Evolutionary conservation across 92 coral and sea anemone genomes (phyloP), one percentile per base, ranked within the genome.

Genomic region (Porites divaricata): DNA sequence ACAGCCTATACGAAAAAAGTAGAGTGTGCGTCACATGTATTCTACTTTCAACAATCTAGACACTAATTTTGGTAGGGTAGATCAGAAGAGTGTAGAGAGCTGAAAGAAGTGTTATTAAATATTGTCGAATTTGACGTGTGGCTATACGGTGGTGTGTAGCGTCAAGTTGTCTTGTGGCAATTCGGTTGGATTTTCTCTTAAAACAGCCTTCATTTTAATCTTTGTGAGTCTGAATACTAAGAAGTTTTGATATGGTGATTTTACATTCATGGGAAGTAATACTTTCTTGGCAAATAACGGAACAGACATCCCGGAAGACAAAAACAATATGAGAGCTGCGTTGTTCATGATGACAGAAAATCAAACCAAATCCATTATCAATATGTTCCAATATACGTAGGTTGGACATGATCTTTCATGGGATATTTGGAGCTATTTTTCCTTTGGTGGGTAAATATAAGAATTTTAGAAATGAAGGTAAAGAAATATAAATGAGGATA

Each of bases 161-260:
- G 49, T 74, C 41, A n/a, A 19, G 65, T 64, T 78, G 21, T 78
- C 72, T 64, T 63, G 74, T 45, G 50, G 51, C 20, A 78, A 54
- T 51, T 23, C 13, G n/a, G 16, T 11, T 76, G 19, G 48, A 22
- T 51, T 72, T 75, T 48, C 23, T 20, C 35, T 56, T 49, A 75
- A 25, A 58, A 24, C 1, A 56, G 26, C n/a, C 24, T 25, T 19
- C 16, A 16, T 26, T 25, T 56, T 75, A 8, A 17, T 67, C 15
- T 10, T 1, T 56, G 56, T 58, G 24, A 26, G 20, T 75, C 59
- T 59, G 1, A 57, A 35, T 26, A 22, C 15, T 12, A 56, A 12
- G 9, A 25, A 24, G 19, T 20, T 17, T 59, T 75, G 24, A 14
- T 15, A 26, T 7, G 17, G 9, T 2, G 28, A 24, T 15, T 57